A percentile compares a stretch with the other conserved stretches of the same genome.
phyloP scores from a whole-genome alignment of 2,113 vertebrate genomes.

The Albula goreensis region DNA sequence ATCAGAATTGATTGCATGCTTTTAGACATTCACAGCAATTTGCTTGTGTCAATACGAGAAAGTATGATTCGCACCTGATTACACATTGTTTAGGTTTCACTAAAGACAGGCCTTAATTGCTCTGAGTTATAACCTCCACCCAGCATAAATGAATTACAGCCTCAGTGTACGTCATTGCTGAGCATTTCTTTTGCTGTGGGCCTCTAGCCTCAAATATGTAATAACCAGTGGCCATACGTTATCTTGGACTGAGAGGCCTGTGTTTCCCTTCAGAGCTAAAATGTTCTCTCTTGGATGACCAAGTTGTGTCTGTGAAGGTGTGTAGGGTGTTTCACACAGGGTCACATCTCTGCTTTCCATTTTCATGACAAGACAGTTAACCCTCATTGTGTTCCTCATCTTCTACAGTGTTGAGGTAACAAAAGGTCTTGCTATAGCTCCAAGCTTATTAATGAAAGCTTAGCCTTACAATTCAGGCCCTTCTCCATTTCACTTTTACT shows the following conservation, averaged over 20 bases:
- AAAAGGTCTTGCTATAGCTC: too few species aligned
- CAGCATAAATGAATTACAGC: slow-evolving; percentile 10
- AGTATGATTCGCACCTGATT: slow-evolving; percentile 33
- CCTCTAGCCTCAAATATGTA: slow-evolving; percentile 30
- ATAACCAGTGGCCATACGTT: not conserved
- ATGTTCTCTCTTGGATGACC: not conserved
- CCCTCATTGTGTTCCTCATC: not conserved
- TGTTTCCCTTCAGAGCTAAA: not conserved
- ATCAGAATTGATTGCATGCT: slow-evolving; percentile 33
- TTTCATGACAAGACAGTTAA: not conserved
- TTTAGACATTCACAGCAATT: slow-evolving; percentile 22
- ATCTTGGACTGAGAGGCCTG: not conserved
- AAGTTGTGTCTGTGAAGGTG: not conserved
- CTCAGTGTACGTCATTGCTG: not conserved
- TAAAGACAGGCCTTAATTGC: slow-evolving; percentile 32
- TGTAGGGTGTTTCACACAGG: not conserved
- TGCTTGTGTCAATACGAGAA: slow-evolving; percentile 17
- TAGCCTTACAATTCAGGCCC: too few species aligned
- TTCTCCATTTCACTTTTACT: too few species aligned
- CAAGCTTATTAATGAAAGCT: too few species aligned
- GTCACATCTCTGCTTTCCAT: too few species aligned
- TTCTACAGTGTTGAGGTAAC: too few species aligned
- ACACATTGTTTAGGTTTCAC: slow-evolving; percentile 29
- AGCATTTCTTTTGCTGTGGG: not conserved
- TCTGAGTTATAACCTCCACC: slow-evolving; percentile 33